Base-by-base conservation (phyloP, 2,888 invertebrate genomes). In the Macropis europaea region DNA sequence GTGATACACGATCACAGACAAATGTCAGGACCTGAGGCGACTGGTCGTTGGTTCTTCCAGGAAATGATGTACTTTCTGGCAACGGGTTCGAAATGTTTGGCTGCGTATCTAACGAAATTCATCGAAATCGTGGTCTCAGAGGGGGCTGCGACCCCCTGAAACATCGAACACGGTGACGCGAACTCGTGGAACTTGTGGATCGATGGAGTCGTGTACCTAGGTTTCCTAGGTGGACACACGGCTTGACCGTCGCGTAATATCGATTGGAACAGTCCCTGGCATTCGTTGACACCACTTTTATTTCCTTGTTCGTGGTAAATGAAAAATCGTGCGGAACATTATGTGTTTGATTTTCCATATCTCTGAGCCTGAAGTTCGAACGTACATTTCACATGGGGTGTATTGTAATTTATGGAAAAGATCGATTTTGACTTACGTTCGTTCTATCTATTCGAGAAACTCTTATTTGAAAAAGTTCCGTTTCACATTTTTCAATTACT, bases 201-300 rank as follows among this genome's bases (percentile, higher is more conserved):
- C 79, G 76, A 79, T 73, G 79, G 40, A 47, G 69, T 72, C 63
- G 75, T 67, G 53, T 47, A 56, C 53, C 57, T 74, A 71, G 77
- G 61, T 50, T 61, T 63, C 59, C 76, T 64, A 52, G 61, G 22
- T 28, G 76, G 63, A 72, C 71, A 56, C 48, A 47, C 42, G 52
- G 67, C 50, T 66, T 77, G 77, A 78, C 81, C 78, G 81, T 76
- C 78, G 78, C 64, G 78, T 61, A 56, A 15, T 80, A 81, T 80
- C 79, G 79, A 80, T 80, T 79, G 68, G 62, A 34, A 32, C 63
- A 57, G 79, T 79, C 73, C 64, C 76, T 71, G 76, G 73, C 69
- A 64, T 69, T 79, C 70, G 69, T 36, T 45, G 61, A 61, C 63
- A 47, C 47, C 30, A 50, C 56, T 62, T 68, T 68, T 45, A 42